Base-by-base conservation (phyloP, 1,140 invertebrate genomes). In the Anoplophora glabripennis region DNA sequence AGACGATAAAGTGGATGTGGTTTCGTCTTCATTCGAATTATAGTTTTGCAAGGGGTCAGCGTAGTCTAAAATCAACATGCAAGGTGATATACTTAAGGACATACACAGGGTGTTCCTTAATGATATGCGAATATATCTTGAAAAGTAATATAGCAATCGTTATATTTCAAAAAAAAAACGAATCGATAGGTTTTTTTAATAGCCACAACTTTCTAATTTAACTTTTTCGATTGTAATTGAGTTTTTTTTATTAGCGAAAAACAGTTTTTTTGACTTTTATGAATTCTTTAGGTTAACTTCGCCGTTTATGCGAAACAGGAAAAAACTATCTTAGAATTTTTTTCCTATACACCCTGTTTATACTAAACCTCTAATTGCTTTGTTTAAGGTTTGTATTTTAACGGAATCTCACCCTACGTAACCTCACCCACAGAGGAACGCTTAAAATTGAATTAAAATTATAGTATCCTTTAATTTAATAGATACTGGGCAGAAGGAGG, bases 11-110 rank as follows among this genome's bases (percentile, higher is more conserved):
- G 46, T 36, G 17, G 36, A 44, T 9, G 47, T 48, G n/a, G 18
- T 33, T 4, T 38, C 57, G 41, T 65, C 59, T 49, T 61, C 56
- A 21, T 65, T 61, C 5, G 59, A 47, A 21, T 61, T 61, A 18
- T 63, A 63, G 45, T 57, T 49, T 42, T 63, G 55, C 11, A 64
- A 12, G 4, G 57, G 33, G 12, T 63, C 61, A 18, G 55, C n/a
- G 28, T 58, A 66, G 15, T 54, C 65, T 66, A 45, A 35, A 62
- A 61, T 17, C 15, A 49, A 34, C 8, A 53, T 10, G 11, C 18
- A 5, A 15, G n/a, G n/a, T n/a, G n/a, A n/a, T n/a, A n/a, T n/a
- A n/a, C n/a, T n/a, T n/a, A n/a, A n/a, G n/a, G n/a, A n/a, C n/a
- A n/a, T n/a, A n/a, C n/a, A n/a, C n/a, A n/a, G n/a, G n/a, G n/a